Base-by-base conservation (phyloP, 2,113 vertebrate species). In the Halcyon malimbica region DNA sequence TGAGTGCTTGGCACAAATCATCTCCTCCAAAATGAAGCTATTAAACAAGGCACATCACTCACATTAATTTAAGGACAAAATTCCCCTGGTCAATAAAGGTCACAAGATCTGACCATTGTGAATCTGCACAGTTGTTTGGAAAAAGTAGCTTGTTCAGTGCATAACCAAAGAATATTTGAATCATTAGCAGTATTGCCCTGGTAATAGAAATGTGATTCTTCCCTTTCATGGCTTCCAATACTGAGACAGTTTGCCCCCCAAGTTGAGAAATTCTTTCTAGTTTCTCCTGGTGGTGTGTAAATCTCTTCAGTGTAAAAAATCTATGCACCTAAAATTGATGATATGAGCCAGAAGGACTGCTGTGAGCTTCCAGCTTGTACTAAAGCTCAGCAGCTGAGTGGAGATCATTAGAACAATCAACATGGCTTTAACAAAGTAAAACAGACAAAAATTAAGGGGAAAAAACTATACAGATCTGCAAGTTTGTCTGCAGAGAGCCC, bases 371-470 rank as follows among this genome's bases (percentile, higher is more conserved):
- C 28, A 77, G n/a, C 83, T 63, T 77, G 31, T 39, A 63, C 59
- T 65, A 77, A 89, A 93, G 64, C 11, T 60, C 65, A 73, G 48
- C 63, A 94, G 46, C 11, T 79, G 37, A 85, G 16, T 54, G 76
- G 44, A 90, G 50, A 90, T 70, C 57, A 65, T 62, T 77, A 44
- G 50, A 67, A 93, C 59, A 67, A 84, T 75, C 28, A 87, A 3
- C 25, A 63, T 24, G 37, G 13, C 2, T 94, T 96, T 95, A 91
- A 83, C 53, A 87, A 96, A 91, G 70, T 80, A 91, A 91, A 94
- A 63, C 51, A 65, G 39, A 87, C 13, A 33, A 95, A 95, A 91
- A 31, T 54, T 53, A 19, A 78, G 13, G 31, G 13, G 11, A 1
- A 56, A 91, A 95, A 57, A 21, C 3, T 62, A 53, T 31, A 16